Conservation (phyloP, 2,113 vertebrate genomes). For the Odontophorus gujanensis region DNA sequence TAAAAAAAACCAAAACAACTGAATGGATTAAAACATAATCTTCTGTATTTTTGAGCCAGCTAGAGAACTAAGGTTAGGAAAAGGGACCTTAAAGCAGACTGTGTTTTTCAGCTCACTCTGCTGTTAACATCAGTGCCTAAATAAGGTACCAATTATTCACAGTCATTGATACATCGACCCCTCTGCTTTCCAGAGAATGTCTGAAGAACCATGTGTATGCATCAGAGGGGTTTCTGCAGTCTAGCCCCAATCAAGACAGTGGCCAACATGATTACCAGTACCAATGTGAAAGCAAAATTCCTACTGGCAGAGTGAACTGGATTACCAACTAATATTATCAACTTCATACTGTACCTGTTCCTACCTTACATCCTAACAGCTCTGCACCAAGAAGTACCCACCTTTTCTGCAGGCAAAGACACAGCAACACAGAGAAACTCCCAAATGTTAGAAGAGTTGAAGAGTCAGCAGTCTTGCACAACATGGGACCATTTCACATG, state of each 20-base stretch:
- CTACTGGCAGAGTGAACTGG: conserved; percentile 25
- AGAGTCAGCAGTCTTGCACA: neutral
- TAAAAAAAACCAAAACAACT: rapidly evolving
- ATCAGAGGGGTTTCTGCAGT: neutral
- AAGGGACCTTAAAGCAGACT: neutral
- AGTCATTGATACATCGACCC: neutral
- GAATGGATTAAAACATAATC: neutral
- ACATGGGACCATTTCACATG: neutral
- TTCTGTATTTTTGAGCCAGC: neutral
- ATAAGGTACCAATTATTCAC: neutral
- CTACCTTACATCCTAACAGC: neutral
- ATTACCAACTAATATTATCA: conserved; percentile 27
- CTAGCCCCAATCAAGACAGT: neutral
- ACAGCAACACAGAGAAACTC: neutral
- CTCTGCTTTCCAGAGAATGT: neutral
- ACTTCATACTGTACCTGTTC: neutral
- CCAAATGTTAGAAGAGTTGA: neutral
- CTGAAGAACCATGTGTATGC: neutral
- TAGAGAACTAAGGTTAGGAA: neutral
- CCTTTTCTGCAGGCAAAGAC: neutral
- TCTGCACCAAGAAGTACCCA: neutral
- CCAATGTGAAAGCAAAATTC: neutral
- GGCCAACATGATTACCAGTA: neutral
- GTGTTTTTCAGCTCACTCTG: neutral
- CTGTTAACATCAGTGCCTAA: neutral